A percentile compares a stretch with the other conserved stretches of the same genome.
phyloP scores from a whole-genome alignment of 2,797 vertebrate genomes.

The Mareca penelope region DNA sequence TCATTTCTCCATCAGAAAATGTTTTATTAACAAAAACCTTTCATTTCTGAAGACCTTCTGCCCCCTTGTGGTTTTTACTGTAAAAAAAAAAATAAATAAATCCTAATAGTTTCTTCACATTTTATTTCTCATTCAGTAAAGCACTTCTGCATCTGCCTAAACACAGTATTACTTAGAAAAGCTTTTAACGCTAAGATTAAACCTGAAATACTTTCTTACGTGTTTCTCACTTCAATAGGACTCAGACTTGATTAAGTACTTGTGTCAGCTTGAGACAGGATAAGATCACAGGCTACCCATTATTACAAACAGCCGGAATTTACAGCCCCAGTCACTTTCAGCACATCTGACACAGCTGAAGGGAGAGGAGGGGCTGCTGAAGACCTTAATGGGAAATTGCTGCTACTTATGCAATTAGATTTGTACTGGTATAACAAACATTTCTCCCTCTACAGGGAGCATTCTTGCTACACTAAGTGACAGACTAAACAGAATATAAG shows the following conservation, averaged over 20 bases:
- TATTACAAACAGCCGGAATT: background rate
- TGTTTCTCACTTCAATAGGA: background rate
- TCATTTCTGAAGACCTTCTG: slow-evolving; percentile 46
- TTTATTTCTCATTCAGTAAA: background rate
- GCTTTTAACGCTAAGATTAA: background rate
- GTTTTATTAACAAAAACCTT: background rate
- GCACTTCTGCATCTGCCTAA: background rate
- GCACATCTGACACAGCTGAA: background rate
- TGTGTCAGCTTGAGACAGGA: background rate
- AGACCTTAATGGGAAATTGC: background rate
- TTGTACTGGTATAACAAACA: background rate
- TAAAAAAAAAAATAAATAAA: background rate
- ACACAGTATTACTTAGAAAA: background rate
- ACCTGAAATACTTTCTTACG: background rate
- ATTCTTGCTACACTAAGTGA: background rate
- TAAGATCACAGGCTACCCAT: background rate
- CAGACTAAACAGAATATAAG: background rate
- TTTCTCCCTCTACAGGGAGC: background rate
- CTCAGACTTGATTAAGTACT: background rate
- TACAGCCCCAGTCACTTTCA: background rate
- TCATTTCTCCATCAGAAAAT: background rate
- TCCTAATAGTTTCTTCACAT: background rate
- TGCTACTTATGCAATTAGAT: background rate
- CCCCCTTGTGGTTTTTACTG: slow-evolving; percentile 60
- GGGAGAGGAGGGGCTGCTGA: background rate